Evolutionary conservation across 2,113 vertebrate genomes (phyloP).

Genomic region (Tupaia chinensis): DNA sequence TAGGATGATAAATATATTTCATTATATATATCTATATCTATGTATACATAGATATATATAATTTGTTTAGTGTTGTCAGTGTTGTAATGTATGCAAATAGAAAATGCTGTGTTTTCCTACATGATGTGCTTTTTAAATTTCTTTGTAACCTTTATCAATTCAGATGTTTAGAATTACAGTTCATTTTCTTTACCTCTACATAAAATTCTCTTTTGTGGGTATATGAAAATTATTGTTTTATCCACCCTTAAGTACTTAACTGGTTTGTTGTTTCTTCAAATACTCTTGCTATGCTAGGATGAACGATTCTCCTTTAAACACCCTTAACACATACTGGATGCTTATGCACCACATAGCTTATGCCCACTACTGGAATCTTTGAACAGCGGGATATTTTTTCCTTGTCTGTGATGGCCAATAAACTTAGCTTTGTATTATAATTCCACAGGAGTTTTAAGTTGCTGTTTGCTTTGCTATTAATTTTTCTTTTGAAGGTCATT

Average conservation of each 20-base stretch:
- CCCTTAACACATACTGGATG: not conserved
- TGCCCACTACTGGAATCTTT: not conserved
- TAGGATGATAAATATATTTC: not conserved
- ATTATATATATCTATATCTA: not conserved
- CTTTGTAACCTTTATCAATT: not conserved
- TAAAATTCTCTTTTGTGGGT: not conserved
- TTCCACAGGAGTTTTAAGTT: not conserved
- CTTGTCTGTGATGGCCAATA: not conserved
- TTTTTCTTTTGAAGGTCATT: not conserved
- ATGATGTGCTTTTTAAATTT: not conserved
- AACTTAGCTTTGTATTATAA: not conserved
- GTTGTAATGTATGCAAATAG: not conserved
- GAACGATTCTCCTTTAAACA: conserved; percentile 13
- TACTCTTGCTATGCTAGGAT: not conserved
- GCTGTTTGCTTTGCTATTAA: too few relatives aligned
- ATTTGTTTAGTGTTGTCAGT: not conserved
- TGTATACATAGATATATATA: not conserved
- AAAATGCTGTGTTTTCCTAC: not conserved
- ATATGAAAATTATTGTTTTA: conserved; percentile 9
- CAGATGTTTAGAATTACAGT: not conserved
- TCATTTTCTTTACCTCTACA: not conserved
- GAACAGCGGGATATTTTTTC: not conserved
- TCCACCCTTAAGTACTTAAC: not conserved
- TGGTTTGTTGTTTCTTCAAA: not conserved
- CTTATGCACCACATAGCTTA: not conserved